A percentile compares a stretch with the other conserved stretches of the same genome.
These are phyloP conservation scores for Drosophila takahashii DNA, from an alignment of 1,140 invertebrate genomes.

Conservation along the genomic window DNA sequence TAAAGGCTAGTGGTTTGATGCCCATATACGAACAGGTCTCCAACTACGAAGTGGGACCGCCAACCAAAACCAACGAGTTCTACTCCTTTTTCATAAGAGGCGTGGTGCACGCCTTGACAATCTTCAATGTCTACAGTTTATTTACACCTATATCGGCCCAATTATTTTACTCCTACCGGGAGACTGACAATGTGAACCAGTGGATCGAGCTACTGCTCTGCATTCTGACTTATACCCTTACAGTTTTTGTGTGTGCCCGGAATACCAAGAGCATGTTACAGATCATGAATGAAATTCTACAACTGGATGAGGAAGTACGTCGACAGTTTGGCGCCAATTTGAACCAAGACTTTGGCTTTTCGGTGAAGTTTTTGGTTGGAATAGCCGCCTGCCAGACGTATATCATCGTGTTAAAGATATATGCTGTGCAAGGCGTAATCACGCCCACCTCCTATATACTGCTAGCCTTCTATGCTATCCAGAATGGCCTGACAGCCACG, in stretches of 20 bases:
- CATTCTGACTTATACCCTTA: slow-evolving; percentile 69
- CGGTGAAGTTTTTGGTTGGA: slow-evolving; percentile 66
- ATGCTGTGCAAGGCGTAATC: slow-evolving; percentile 38
- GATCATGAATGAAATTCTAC: slow-evolving; percentile 77
- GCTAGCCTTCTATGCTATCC: slow-evolving; percentile 70
- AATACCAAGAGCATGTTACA: slow-evolving; percentile 71
- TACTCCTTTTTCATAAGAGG: slow-evolving; percentile 76
- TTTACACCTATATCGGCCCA: slow-evolving; percentile 30
- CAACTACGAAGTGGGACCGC: slow-evolving; percentile 71
- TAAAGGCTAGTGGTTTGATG: slow-evolving; percentile 73
- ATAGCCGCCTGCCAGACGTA: slow-evolving; percentile 70
- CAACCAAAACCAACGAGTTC: slow-evolving; percentile 64
- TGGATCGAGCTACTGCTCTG: slow-evolving; percentile 79
- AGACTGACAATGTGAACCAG: slow-evolving; percentile 50
- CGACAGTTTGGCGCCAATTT: slow-evolving; percentile 56
- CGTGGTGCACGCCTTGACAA: slow-evolving; percentile 69
- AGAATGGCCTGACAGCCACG: slow-evolving; percentile 71
- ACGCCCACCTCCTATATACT: slow-evolving; percentile 70
- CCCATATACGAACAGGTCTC: slow-evolving; percentile 76
- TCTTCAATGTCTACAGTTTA: slow-evolving; percentile 78
- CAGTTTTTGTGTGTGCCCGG: slow-evolving; percentile 67
- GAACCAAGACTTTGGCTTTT: slow-evolving; percentile 65
- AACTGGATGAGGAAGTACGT: slow-evolving; percentile 70
- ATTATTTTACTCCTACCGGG: no score
- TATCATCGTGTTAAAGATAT: slow-evolving; percentile 65